Conservation (phyloP, 2,113 vertebrate species). For the Morone chrysops region DNA sequence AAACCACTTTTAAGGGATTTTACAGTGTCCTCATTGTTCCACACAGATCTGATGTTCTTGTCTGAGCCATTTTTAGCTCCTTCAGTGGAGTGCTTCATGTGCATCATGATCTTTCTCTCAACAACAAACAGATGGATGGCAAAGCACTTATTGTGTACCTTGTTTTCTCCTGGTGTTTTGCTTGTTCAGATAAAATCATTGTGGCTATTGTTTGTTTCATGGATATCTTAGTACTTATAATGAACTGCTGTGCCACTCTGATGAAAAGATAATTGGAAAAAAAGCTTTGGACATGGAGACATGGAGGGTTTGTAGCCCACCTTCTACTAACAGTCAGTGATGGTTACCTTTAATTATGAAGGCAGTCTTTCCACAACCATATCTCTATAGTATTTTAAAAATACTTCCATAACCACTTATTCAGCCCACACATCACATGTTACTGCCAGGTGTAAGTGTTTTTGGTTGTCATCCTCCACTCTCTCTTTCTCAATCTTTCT, state of each 20-base stretch:
- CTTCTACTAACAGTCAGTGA: not conserved
- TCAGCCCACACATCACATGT: not conserved
- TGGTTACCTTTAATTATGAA: not conserved
- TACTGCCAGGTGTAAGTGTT: not conserved
- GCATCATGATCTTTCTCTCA: too few species aligned
- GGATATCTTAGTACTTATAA: not conserved
- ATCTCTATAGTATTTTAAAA: not conserved
- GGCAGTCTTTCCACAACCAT: not conserved
- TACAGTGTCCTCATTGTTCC: too few species aligned
- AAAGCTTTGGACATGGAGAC: too few species aligned
- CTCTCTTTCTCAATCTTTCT: not conserved
- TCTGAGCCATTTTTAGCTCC: too few species aligned
- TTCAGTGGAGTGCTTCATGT: too few species aligned
- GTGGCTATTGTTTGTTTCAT: not conserved
- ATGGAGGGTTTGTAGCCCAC: not conserved
- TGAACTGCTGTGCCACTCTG: not conserved
- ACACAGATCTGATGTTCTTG: too few species aligned
- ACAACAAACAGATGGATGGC: too few species aligned
- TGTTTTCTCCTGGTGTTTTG: not conserved
- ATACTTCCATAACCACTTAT: not conserved
- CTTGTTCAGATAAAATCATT: not conserved
- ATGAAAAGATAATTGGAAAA: too few species aligned
- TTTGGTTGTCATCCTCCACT: not conserved
- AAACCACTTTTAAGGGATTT: not conserved
- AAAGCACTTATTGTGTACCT: not conserved